phyloP scores from a whole-genome alignment of 92 coral and sea anemone species.

The Epizoanthus fatuus region DNA sequence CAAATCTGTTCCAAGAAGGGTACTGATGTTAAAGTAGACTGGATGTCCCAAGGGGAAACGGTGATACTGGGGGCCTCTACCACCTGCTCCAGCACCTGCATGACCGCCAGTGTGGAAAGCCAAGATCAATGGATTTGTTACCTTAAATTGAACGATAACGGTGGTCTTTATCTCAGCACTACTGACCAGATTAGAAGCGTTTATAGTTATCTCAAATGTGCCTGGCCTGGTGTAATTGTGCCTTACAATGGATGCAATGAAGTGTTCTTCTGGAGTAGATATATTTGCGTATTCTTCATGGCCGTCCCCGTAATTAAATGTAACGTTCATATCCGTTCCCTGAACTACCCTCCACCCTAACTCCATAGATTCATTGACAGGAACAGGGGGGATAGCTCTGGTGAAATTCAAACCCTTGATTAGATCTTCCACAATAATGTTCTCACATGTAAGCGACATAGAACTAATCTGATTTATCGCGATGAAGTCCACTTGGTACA shows the following conservation, averaged over 20 bases:
- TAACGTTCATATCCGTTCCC: not conserved
- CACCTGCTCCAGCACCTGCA: not conserved
- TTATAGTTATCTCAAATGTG: not conserved
- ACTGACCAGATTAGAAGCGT: not conserved
- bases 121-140: not conserved
- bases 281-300: not conserved
- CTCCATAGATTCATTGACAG: not conserved
- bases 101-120: not conserved
- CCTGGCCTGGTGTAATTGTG: not conserved
- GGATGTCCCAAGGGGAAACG: not conserved
- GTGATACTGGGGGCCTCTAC: not conserved
- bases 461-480: not conserved
- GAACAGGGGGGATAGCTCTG: not conserved
- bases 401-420: conserved; percentile 9
- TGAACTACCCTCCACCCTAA: not conserved
- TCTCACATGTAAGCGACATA: not conserved
- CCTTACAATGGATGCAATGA: not conserved
- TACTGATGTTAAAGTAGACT: not conserved
- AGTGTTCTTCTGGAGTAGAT: not conserved
- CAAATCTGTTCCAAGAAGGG: conserved; percentile 1
- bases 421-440: not conserved
- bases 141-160: not conserved
- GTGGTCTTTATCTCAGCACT: not conserved
- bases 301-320: not conserved
- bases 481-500: not conserved